Evolutionary conservation across 1,140 invertebrate genomes (phyloP).

Genomic region (Chelonus insularis): DNA sequence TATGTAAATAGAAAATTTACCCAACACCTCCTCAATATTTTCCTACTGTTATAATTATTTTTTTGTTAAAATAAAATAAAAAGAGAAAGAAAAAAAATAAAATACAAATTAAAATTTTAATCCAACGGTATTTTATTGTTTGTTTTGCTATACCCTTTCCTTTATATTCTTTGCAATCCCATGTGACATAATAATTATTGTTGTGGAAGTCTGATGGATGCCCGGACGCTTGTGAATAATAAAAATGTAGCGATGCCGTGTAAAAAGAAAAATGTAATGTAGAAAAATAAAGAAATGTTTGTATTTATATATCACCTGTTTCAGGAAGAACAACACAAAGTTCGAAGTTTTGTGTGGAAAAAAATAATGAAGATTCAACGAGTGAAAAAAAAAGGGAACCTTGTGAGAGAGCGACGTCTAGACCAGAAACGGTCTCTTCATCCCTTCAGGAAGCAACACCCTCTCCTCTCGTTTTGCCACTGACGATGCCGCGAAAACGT

Average conservation of each 20-base stretch:
- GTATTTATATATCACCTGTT: conserved; percentile 1
- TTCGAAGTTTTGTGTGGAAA: neutral
- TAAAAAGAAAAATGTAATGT: conserved; percentile 2
- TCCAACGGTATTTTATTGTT: too few species aligned
- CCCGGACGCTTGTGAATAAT: conserved; percentile 14
- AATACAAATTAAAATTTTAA: too few species aligned
- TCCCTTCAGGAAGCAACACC: conserved; percentile 6
- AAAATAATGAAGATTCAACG: conserved; percentile 27
- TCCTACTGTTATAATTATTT: too few species aligned
- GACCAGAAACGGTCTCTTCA: conserved; percentile 23
- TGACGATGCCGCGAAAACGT: conserved; percentile 12
- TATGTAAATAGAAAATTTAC: too few species aligned
- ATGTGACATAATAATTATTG: conserved; percentile 10
- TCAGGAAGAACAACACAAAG: neutral
- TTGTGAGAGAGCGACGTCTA: conserved; percentile 24
- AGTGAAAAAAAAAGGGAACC: neutral
- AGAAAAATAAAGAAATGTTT: conserved; percentile 13
- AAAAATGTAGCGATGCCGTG: neutral
- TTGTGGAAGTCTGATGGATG: conserved; percentile 7
- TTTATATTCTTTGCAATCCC: neutral
- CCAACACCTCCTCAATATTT: too few species aligned
- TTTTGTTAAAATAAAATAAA: too few species aligned
- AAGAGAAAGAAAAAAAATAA: too few species aligned
- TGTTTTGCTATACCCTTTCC: too few species aligned
- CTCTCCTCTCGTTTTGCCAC: conserved; percentile 13